phyloP scores from a whole-genome alignment of 2,113 vertebrate genomes.

The Melanotaenia duboulayi region DNA sequence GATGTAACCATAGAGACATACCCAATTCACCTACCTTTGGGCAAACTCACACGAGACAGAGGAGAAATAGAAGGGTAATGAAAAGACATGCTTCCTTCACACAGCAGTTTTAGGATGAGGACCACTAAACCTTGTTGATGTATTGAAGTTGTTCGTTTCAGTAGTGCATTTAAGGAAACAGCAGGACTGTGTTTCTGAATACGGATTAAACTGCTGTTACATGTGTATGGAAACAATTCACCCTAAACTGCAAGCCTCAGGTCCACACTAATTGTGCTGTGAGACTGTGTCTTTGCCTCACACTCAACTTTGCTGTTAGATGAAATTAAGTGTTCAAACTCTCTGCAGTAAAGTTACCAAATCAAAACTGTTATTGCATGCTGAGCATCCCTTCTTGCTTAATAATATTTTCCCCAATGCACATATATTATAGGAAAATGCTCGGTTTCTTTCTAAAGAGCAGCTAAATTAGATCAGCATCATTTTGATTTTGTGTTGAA shows the following conservation, averaged over 20 bases:
- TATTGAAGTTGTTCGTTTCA: constrained; percentile 36
- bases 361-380: not conserved
- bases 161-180: constrained; percentile 14
- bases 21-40: constrained; percentile 43
- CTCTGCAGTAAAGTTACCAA: not conserved
- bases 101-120: constrained; percentile 46
- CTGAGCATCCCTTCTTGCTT: no score
- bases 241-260: constrained; percentile 19
- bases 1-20: constrained; percentile 67
- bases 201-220: constrained; percentile 13
- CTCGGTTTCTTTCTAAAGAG: not conserved
- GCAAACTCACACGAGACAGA: constrained; percentile 41
- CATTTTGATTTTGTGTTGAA: not conserved
- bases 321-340: not conserved
- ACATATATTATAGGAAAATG: not conserved
- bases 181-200: constrained; percentile 8
- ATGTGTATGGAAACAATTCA: constrained; percentile 33
- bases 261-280: constrained; percentile 2
- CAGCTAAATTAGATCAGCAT: not conserved
- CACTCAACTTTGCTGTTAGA: not conserved
- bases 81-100: constrained; percentile 28
- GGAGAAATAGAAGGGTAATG: constrained; percentile 43
- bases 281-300: not conserved
- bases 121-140: constrained; percentile 42
- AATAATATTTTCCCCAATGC: not conserved